Evolutionary conservation across 1,140 invertebrate species (phyloP).

Genomic region (Platorchestia sp.): DNA sequence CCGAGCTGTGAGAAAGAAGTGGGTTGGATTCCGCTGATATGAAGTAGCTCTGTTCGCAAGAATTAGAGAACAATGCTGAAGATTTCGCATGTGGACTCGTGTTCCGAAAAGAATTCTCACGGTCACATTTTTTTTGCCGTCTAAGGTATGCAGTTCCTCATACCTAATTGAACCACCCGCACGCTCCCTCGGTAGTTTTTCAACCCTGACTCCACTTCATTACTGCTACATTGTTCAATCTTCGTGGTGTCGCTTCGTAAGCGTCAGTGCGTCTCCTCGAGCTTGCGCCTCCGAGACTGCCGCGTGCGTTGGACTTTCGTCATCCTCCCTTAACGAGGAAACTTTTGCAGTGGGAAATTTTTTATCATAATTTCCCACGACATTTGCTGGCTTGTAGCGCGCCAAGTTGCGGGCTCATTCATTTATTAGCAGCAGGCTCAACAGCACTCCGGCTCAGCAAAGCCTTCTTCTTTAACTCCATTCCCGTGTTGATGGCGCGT

Average conservation of each 20-base stretch:
- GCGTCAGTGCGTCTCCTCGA: not conserved
- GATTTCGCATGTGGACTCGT: not conserved
- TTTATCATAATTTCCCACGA: not conserved
- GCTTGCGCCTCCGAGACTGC: not conserved
- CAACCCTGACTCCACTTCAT: not conserved
- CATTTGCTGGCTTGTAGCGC: not conserved
- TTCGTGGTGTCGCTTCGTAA: not conserved
- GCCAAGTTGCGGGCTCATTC: not conserved
- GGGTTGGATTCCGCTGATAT: not conserved
- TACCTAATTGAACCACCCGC: not conserved
- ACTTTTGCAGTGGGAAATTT: not conserved
- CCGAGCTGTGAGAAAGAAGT: not conserved
- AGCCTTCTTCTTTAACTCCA: not conserved
- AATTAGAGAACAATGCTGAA: not conserved
- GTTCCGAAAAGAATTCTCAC: not conserved
- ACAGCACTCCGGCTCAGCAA: not conserved
- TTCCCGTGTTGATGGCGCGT: not conserved
- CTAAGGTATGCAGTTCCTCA: not conserved
- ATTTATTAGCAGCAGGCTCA: not conserved
- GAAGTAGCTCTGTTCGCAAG: not conserved
- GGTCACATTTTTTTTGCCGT: not conserved
- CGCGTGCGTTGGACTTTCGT: not conserved
- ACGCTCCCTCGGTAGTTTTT: not conserved
- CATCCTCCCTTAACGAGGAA: not conserved
- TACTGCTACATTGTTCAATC: not conserved